Evolutionary conservation across 2,797 vertebrate genomes (phyloP), one percentile per base, ranked within the genome.

Genomic region (Microctenopoma steveboyesi): DNA sequence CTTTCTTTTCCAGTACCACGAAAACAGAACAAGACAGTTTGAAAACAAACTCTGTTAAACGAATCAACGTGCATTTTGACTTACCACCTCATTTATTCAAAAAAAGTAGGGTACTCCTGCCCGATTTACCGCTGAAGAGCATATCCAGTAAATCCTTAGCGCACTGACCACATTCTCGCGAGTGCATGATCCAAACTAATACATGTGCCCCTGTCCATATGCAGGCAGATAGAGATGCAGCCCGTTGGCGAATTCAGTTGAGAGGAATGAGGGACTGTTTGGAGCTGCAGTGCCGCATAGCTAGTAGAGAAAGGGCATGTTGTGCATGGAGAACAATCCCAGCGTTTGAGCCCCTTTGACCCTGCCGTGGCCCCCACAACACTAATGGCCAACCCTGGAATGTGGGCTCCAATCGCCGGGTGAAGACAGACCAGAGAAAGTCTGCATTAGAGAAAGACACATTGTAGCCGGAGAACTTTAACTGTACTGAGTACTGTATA

Each of bases 361-460:
- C 95, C 94, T 91, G 94, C 82, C 88, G 89, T 96, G 95, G 95
- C 96, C 96, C 93, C 94, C 82, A 90, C 94, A 94, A 94, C 91
- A 88, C 95, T 96, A 97, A 97, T 96, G 95, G 95, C 93, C 93
- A 90, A 93, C 92, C 92, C 91, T 93, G 96, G 95, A 97, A 97
- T 98, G 96, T 93, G 94, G 94, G 92, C 92, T 92, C 92, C 73
- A 85, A 92, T 90, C 69, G 70, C 68, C 51, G 35, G 71, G 89
- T 89, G 91, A 86, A 80, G 70, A 76, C 50, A 54, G 68, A 68
- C 59, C 14, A 37, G 51, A 59, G 52, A 66, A 46, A 76, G 62
- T 72, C 33, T 2, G 64, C 63, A 88, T 85, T 78, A 80, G 81
- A 91, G 85, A 85, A 79, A 77, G 77, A 28, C 61, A 81, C 72